Evolutionary conservation across 2,888 invertebrate genomes (phyloP).

Genomic region (Bursaphelenchus okinawaensis): DNA sequence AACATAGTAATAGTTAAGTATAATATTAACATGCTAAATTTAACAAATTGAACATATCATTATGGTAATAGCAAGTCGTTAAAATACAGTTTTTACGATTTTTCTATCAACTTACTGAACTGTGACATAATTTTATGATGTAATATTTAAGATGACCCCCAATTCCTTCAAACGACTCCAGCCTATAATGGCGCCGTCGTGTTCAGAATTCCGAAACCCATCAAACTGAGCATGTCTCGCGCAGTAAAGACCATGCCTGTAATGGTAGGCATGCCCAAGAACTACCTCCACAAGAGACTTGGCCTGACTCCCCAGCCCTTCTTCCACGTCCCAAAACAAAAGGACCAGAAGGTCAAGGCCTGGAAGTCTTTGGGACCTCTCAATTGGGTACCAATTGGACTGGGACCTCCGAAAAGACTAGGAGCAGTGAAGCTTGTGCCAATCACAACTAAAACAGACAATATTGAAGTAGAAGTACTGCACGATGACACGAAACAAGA

Average conservation of each 20-base stretch:
- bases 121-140: too few relatives aligned
- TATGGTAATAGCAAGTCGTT: too few relatives aligned
- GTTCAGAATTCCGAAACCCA: constrained; percentile 8
- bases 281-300: neutral
- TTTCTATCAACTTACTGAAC: too few relatives aligned
- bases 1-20: too few relatives aligned
- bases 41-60: too few relatives aligned
- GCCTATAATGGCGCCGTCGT: neutral
- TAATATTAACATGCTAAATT: too few relatives aligned
- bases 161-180: neutral
- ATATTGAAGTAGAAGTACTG: neutral
- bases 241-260: neutral
- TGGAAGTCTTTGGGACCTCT: neutral
- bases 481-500: neutral
- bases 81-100: too few relatives aligned
- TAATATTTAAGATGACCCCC: neutral
- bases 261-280: neutral
- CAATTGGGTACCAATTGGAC: constrained; percentile 9
- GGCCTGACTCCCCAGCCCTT: neutral
- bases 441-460: neutral
- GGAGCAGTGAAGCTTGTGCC: constrained; percentile 12
- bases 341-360: neutral
- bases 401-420: constrained; percentile 12
- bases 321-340: neutral
- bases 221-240: neutral